Percentiles rank a stretch among this genome's conserved stretches.
These are phyloP conservation scores for Diorhabda elongata DNA, from an alignment of 1,140 invertebrate genomes.

Conservation along the genomic window DNA sequence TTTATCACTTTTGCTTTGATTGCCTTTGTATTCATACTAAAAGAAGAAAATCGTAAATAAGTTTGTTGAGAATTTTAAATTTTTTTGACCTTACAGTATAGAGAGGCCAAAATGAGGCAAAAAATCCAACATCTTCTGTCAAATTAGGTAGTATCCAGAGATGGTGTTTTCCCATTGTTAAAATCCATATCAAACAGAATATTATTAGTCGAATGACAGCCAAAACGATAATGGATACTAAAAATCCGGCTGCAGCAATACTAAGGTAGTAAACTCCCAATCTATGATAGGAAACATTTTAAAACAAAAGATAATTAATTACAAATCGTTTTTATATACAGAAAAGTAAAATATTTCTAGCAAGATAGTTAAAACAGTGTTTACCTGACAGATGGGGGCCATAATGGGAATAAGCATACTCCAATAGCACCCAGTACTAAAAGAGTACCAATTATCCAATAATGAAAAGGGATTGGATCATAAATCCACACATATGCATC, in stretches of 20 bases:
- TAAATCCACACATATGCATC: conserved; percentile 99
- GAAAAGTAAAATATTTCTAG: conserved; percentile 7
- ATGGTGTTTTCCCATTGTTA: conserved; percentile 87
- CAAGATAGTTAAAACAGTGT: conserved; percentile 1
- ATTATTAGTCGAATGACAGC: conserved; percentile 85
- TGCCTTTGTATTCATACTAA: conserved; percentile 72
- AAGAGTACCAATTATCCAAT: conserved; percentile 90
- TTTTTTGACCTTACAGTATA: conserved; percentile 69
- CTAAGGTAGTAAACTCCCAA: conserved; percentile 96
- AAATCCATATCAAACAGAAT: conserved; percentile 86
- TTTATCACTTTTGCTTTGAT: conserved; percentile 49
- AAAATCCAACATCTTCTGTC: conserved; percentile 97
- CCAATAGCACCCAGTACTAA: conserved; percentile 90
- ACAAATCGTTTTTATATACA: conserved; percentile 13
- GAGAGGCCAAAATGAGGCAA: conserved; percentile 96
- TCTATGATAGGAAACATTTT: conserved; percentile 47
- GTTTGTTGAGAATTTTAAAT: background rate
- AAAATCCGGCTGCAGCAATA: conserved; percentile 87
- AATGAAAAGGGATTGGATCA: conserved; percentile 94
- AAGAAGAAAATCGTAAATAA: conserved; percentile 34
- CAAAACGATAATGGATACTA: conserved; percentile 88
- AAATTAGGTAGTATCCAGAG: conserved; percentile 97
- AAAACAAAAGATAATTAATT: conserved; percentile 33
- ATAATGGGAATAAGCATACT: conserved; percentile 96
- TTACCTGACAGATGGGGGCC: conserved; percentile 86